Conservation (phyloP, 2,797 vertebrate genomes). For the Catostomus latipinnis region DNA sequence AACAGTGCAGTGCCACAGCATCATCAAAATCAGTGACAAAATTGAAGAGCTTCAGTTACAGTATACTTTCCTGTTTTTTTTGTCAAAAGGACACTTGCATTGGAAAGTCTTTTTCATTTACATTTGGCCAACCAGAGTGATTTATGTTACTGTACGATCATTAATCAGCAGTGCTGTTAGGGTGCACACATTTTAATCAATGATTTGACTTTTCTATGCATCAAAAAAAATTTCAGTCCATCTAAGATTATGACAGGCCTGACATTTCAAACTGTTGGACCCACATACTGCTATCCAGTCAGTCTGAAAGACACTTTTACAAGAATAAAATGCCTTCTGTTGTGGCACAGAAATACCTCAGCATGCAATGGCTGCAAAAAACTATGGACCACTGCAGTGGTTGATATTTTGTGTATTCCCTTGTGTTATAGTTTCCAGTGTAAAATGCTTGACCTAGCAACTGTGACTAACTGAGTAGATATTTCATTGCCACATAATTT, state of each 20-base stretch:
- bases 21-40: not conserved
- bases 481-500: slow-evolving; percentile 9
- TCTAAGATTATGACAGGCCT: slow-evolving; percentile 27
- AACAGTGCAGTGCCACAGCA: not conserved
- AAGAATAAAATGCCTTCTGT: not conserved
- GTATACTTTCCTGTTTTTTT: not conserved
- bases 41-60: not conserved
- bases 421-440: not conserved
- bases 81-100: not conserved
- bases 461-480: not conserved
- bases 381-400: not conserved
- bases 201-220: slow-evolving; percentile 20
- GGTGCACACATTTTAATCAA: slow-evolving; percentile 14
- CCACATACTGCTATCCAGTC: not conserved
- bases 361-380: slow-evolving; percentile 12
- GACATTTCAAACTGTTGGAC: slow-evolving; percentile 29
- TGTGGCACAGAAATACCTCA: slow-evolving; percentile 13
- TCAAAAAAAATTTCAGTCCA: not conserved
- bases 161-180: slow-evolving; percentile 17
- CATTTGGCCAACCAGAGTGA: not conserved
- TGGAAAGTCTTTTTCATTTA: not conserved
- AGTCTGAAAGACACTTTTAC: not conserved
- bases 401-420: slow-evolving; percentile 10
- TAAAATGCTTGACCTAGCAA: slow-evolving; percentile 4
- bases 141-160: slow-evolving; percentile 6